These are phyloP conservation scores for Neoscelio sp. DNA, from an alignment of 2,888 invertebrate species.

Conservation along the genomic window DNA sequence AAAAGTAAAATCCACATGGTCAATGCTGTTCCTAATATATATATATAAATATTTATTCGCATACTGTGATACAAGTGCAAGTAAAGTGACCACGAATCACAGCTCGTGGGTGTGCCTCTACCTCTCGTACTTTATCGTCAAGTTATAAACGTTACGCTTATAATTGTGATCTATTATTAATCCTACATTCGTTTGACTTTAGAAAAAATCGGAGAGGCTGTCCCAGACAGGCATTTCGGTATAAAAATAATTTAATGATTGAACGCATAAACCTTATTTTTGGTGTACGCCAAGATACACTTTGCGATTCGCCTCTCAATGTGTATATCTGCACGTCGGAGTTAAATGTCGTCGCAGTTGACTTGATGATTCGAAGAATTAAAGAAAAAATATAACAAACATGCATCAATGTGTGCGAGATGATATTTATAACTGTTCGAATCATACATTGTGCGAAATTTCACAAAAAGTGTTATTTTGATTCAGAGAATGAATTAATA, in stretches of 20 bases:
- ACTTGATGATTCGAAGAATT: too few relatives aligned
- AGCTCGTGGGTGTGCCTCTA: background rate
- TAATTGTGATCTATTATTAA: conserved; percentile 18
- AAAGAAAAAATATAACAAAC: too few relatives aligned
- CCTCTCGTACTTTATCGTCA: background rate
- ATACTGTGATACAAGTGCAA: background rate
- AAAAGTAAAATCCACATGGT: too few relatives aligned
- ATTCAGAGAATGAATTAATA: too few relatives aligned
- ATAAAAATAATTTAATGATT: conserved; percentile 24
- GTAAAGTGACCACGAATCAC: too few relatives aligned
- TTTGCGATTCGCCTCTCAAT: background rate
- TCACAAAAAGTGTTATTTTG: too few relatives aligned
- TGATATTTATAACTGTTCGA: too few relatives aligned
- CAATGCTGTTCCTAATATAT: too few relatives aligned
- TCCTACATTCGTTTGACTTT: background rate
- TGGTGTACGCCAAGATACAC: background rate
- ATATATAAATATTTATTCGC: too few relatives aligned
- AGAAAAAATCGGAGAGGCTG: conserved; percentile 6
- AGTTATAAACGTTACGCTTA: background rate
- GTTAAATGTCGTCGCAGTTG: too few relatives aligned
- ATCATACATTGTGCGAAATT: too few relatives aligned
- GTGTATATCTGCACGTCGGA: conserved; percentile 15
- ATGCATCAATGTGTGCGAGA: too few relatives aligned
- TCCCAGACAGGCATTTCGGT: background rate
- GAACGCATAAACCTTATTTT: conserved; percentile 24